Evolutionary conservation across 2,888 invertebrate species (phyloP), one percentile per base, ranked within the genome.

Genomic region (Conus canariensis): DNA sequence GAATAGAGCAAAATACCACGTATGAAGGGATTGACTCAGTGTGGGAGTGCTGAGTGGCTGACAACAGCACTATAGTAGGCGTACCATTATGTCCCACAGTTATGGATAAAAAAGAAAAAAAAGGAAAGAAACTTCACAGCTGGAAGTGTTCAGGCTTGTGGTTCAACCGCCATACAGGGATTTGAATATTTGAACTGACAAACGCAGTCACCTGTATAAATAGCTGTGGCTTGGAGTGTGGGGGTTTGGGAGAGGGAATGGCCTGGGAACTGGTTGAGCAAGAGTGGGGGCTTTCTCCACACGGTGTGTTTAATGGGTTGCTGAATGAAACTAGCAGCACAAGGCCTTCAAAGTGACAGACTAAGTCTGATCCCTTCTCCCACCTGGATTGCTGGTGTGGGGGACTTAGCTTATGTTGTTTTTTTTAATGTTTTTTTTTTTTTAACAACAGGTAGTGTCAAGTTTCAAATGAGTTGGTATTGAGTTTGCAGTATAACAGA

Each of bases 131-230:
- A 22, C 56, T 19, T 19, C 82, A 58, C 77, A 80, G 77, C 30
- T 83, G 82, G 82, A 83, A 83, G 19, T 22, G 56, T 56, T 58
- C 6, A 80, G 82, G 56, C 45, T 30, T 30, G 80, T 80, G 30
- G 80, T 19, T 16, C 45, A 80, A 12, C 80, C 80, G 30, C 80
- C 80, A 45, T 45, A 22, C n/a, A 22, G 19, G 56, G 25, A 22
- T 83, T 83, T 83, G 82, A 83, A 83, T 58, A 56, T 83, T 83
- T 83, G 82, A 83, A 83, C 82, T 58, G 58, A 83, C 22, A 58
- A 22, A 56, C 10, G 25, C 58, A 58, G 58, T 83, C 82, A 56
- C 56, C 82, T 1, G 82, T 83, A 80, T 80, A 58, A 58, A 83
- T 83, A 83, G 58, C 77, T 80, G 30, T 12, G 8, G 12, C 10